Conservation (phyloP, 2,113 vertebrate species). For the Uria aalge region DNA sequence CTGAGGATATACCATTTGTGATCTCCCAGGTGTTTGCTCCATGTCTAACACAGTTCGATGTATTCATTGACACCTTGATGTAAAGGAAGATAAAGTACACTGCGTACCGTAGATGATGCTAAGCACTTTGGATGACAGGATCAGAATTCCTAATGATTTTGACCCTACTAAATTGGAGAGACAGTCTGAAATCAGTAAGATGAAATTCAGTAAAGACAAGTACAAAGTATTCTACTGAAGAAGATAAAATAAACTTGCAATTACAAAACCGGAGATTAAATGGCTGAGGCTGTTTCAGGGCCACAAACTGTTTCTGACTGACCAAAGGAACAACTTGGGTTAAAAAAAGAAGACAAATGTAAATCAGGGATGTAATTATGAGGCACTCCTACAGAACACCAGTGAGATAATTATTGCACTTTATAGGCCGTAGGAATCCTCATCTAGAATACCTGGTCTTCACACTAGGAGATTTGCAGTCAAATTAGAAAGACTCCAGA, state of each 20-base stretch:
- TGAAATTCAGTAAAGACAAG: neutral
- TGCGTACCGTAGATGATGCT: neutral
- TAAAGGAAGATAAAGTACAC: neutral
- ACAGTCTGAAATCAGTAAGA: neutral
- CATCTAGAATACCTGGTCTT: neutral
- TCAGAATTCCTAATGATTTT: neutral
- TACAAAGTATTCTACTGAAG: neutral
- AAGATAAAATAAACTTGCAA: neutral
- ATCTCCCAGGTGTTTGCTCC: neutral
- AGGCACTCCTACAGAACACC: neutral
- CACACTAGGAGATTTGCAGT: neutral
- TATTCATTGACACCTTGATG: neutral
- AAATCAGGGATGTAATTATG: neutral
- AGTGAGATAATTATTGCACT: neutral
- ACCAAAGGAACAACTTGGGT: neutral
- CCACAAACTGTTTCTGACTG: neutral
- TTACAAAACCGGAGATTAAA: neutral
- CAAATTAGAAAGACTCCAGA: neutral
- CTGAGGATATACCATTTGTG: neutral
- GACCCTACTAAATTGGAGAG: neutral
- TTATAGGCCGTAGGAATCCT: neutral
- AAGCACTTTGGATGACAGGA: neutral
- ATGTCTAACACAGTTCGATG: neutral
- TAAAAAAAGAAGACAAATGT: neutral
- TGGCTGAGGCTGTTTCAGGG: neutral